Conservation (phyloP, 2,113 vertebrate species). For the Planiliza haematocheilus region DNA sequence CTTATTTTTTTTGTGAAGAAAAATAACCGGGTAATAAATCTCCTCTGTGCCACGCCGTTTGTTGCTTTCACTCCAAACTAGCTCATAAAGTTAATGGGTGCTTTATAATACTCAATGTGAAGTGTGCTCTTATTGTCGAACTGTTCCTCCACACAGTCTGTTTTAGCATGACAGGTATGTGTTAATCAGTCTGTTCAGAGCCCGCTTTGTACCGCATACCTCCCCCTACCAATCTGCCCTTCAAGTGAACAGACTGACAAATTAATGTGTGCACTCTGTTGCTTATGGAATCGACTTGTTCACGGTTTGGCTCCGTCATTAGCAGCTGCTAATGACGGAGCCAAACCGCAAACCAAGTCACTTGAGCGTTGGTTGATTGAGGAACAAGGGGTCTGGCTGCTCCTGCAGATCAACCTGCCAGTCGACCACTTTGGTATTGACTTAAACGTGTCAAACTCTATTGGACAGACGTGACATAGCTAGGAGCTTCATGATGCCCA, state of each 20-base stretch:
- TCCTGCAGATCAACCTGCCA: slow-evolving; percentile 30
- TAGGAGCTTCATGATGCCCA: too few relatives aligned
- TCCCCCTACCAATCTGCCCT: slow-evolving; percentile 19
- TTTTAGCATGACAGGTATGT: slow-evolving; percentile 1
- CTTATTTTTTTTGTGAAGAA: background rate
- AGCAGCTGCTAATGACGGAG: slow-evolving; percentile 56
- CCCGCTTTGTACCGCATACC: background rate
- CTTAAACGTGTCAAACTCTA: background rate
- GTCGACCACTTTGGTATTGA: background rate
- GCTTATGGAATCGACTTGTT: slow-evolving; percentile 56
- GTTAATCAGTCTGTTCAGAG: slow-evolving; percentile 31
- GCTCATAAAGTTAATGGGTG: slow-evolving; percentile 6
- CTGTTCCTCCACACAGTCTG: slow-evolving; percentile 23
- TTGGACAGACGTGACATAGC: background rate
- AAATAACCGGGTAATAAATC: slow-evolving; percentile 16
- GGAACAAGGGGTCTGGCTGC: background rate
- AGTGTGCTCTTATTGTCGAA: slow-evolving; percentile 11
- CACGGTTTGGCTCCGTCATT: slow-evolving; percentile 51
- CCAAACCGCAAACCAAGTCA: too few relatives aligned
- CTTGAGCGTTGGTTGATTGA: slow-evolving; percentile 15
- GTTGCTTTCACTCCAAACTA: background rate
- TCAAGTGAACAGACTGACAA: slow-evolving; percentile 57
- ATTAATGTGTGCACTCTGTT: slow-evolving; percentile 58
- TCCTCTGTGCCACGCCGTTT: background rate
- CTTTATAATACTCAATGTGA: slow-evolving; percentile 24